These are phyloP conservation scores for Agrypnia vestita DNA, from an alignment of 1,140 invertebrate genomes.

Conservation along the genomic window DNA sequence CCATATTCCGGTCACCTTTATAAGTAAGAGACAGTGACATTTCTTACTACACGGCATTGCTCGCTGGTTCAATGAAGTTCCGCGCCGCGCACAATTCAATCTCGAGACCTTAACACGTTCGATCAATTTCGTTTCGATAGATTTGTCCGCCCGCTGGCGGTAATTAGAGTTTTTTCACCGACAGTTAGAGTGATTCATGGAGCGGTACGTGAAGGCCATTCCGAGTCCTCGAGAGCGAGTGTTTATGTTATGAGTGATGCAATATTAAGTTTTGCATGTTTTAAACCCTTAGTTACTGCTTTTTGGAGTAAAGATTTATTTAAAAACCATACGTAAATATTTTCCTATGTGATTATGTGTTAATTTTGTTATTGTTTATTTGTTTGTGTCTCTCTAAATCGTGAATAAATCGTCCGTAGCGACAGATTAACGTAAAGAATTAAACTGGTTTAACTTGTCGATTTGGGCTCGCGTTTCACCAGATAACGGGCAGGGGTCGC, in stretches of 20 bases:
- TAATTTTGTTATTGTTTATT: constrained; percentile 3
- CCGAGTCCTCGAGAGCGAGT: not conserved
- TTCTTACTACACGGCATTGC: constrained; percentile 24
- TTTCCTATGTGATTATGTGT: not conserved
- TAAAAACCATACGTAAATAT: too few species aligned
- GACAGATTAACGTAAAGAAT: not conserved
- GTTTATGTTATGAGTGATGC: not conserved
- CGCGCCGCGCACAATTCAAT: not conserved
- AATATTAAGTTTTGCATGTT: too few species aligned
- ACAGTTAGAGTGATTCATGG: too few species aligned
- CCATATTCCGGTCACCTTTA: constrained; percentile 5
- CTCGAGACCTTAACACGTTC: not conserved
- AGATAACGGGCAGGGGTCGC: not conserved
- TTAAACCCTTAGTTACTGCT: not conserved
- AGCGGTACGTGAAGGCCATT: constrained; percentile 1
- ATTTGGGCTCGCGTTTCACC: not conserved
- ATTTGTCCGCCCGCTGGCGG: not conserved
- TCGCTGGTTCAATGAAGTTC: constrained; percentile 25
- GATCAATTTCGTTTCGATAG: not conserved
- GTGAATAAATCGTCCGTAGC: not conserved
- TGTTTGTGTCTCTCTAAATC: not conserved
- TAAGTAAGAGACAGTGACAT: constrained; percentile 25
- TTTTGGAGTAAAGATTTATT: not conserved
- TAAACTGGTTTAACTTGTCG: not conserved
- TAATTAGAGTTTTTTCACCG: too few species aligned